phyloP scores from a whole-genome alignment of 2,888 invertebrate species.

The Leptopilina myrica region DNA sequence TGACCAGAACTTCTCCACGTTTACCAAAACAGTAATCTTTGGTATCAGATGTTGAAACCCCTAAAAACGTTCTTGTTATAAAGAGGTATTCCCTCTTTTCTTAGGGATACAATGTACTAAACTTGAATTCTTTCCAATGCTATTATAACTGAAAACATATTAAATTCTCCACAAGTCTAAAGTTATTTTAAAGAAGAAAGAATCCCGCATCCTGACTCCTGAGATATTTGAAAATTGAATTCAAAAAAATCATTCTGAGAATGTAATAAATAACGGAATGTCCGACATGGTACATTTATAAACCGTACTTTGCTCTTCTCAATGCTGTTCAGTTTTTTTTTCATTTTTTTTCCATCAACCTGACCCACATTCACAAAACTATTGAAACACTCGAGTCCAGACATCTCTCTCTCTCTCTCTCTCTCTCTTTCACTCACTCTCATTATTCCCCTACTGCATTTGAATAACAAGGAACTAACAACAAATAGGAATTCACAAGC shows the following conservation, averaged over 20 bases:
- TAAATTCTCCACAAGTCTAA: too few relatives aligned
- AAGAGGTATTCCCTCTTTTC: too few relatives aligned
- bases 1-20: too few relatives aligned
- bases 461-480: conserved; percentile 61
- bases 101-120: too few relatives aligned
- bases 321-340: conserved; percentile 22
- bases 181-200: too few relatives aligned
- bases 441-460: conserved; percentile 54
- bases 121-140: too few relatives aligned
- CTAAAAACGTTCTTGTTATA: too few relatives aligned
- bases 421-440: conserved; percentile 43
- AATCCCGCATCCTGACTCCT: too few relatives aligned
- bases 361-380: conserved; percentile 61
- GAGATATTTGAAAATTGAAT: neutral
- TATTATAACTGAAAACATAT: too few relatives aligned
- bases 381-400: conserved; percentile 54
- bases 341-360: conserved; percentile 14
- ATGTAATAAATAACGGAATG: too few relatives aligned
- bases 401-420: conserved; percentile 38
- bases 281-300: neutral
- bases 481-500: conserved; percentile 61
- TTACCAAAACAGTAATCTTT: too few relatives aligned
- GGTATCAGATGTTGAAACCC: too few relatives aligned
- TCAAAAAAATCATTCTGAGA: neutral
- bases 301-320: neutral